Base-by-base conservation (phyloP, 2,888 invertebrate species). In the Cordilura impudica region DNA sequence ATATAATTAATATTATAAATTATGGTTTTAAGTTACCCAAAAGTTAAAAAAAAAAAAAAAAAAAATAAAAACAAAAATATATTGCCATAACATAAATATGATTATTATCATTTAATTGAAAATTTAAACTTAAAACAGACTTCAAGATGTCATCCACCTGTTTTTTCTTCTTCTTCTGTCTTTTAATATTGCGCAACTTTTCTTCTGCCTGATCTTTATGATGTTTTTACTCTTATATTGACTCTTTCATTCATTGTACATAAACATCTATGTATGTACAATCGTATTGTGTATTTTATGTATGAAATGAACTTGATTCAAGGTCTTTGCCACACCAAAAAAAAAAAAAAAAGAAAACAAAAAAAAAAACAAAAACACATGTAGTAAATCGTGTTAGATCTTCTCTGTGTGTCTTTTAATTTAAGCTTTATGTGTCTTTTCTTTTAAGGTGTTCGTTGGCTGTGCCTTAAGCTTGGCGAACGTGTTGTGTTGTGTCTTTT, bases 321-420 rank as follows among this genome's bases (percentile, higher is more conserved):
- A 82, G 82, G 82, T 82, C 82, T 81, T 73, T 81, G 77, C 74
- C 82, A 79, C 72, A 66, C 71, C 49, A 79, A 63, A 18, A 75
- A 58, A 49, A 14, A 31, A 35, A 18, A 35, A 47, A 35, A 29
- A 14, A 53, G 60, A 71, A 23, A 12, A 6, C n/a, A n/a, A n/a
- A 39, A 23, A 35, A 60, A 6, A n/a, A n/a, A 7, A 7, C 6
- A 43, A 7, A 14, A 43, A 14, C n/a, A 43, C 43, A n/a, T 14
- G 43, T 6, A 14, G n/a, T 21, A 69, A 49, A 39, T 54, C 72
- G 31, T 77, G 23, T 69, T 58, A 61, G 69, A 56, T 7, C 14
- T 51, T 23, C 14, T 23, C 16, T 58, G 43, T 67, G 35, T 56
- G 2, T 39, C 26, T 19, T 65, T 12, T 66, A 18, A 12, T 21